These are phyloP conservation scores for Bos javanicus DNA, from an alignment of 2,113 vertebrate species.

Conservation along the genomic window DNA sequence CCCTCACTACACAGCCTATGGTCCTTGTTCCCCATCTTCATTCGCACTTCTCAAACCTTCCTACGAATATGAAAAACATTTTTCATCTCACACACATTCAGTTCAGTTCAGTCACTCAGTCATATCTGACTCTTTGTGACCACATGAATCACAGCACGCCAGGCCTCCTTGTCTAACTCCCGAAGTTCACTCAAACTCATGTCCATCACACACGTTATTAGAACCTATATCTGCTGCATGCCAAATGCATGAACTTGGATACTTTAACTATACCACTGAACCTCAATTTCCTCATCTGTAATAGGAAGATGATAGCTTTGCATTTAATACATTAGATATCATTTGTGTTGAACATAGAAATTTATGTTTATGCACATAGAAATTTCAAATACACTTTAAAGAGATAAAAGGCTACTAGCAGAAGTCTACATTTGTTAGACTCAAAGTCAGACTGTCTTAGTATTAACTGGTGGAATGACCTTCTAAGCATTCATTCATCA, in stretches of 20 bases:
- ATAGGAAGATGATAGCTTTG: neutral
- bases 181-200: too few relatives aligned
- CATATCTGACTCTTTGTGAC: too few relatives aligned
- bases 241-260: neutral
- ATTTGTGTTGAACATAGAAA: neutral
- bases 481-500: neutral
- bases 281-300: neutral
- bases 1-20: neutral
- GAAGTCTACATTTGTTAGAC: neutral
- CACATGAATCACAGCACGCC: too few relatives aligned
- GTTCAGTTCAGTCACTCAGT: too few relatives aligned
- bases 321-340: neutral
- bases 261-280: neutral
- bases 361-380: neutral
- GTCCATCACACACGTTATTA: neutral
- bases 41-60: neutral
- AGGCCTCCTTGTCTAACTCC: too few relatives aligned
- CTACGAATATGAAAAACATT: neutral
- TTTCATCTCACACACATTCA: neutral
- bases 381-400: neutral
- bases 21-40: neutral
- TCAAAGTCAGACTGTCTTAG: neutral
- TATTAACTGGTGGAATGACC: neutral
- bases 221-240: neutral
- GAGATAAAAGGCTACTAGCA: neutral